Evolutionary conservation across 1,140 invertebrate species (phyloP).

Genomic region (Zaprionus ornatus): DNA sequence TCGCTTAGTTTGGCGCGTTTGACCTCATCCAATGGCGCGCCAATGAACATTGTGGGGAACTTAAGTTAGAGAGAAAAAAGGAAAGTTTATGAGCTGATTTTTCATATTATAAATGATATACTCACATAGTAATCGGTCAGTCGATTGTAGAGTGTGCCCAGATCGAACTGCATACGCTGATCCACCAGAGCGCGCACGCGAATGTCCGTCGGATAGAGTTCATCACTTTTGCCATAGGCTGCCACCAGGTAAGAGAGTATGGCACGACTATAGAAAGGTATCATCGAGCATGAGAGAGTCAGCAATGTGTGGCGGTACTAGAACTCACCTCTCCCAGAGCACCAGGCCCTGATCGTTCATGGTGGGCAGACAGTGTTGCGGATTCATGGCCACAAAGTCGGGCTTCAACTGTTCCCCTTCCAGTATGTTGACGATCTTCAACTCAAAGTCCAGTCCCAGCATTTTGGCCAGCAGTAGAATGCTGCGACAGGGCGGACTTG

Average conservation of each 20-base stretch:
- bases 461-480: constrained; percentile 85
- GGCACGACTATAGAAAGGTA: constrained; percentile 85
- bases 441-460: constrained; percentile 85
- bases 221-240: constrained; percentile 87
- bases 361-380: constrained; percentile 88
- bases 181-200: constrained; percentile 88
- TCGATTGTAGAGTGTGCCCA: constrained; percentile 87
- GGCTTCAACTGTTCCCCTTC: constrained; percentile 85
- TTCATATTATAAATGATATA: background rate
- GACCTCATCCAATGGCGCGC: constrained; percentile 72
- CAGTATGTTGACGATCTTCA: constrained; percentile 85
- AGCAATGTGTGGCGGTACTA: background rate
- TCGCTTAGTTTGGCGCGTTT: constrained; percentile 85
- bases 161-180: constrained; percentile 89
- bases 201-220: constrained; percentile 89
- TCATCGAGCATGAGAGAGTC: background rate
- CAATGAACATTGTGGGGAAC: constrained; percentile 85
- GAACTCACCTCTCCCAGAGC: constrained; percentile 85
- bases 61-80: background rate
- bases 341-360: constrained; percentile 88
- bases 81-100: background rate
- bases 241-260: constrained; percentile 89
- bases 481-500: constrained; percentile 85
- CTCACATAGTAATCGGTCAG: constrained; percentile 85
- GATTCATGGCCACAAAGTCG: constrained; percentile 86